These are phyloP conservation scores for Scleropages formosus DNA, from an alignment of 2,797 vertebrate species.

Conservation along the genomic window DNA sequence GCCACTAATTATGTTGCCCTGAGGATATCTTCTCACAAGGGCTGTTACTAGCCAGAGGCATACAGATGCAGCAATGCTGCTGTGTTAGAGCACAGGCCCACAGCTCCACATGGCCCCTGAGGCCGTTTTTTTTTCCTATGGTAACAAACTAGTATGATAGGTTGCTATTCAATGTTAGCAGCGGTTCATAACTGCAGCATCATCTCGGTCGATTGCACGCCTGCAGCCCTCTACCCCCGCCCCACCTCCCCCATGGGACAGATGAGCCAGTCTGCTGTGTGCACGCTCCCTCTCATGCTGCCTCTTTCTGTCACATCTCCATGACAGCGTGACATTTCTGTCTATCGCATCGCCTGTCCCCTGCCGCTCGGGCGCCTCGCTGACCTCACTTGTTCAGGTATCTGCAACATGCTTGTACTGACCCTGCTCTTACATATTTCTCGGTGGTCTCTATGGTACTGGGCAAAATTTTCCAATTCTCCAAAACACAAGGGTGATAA, in stretches of 20 bases:
- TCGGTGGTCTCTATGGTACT: constrained; percentile 30
- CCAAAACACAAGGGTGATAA: constrained; percentile 24
- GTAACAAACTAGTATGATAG: constrained; percentile 23
- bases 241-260: constrained; percentile 11
- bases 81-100: not conserved
- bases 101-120: not conserved
- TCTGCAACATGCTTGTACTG: constrained; percentile 27
- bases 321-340: constrained; percentile 25
- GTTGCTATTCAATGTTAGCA: constrained; percentile 49
- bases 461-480: constrained; percentile 27
- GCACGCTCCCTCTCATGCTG: not conserved
- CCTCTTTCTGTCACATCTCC: constrained; percentile 24
- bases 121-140: constrained; percentile 16
- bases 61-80: not conserved
- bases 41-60: too few relatives aligned
- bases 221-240: not conserved
- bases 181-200: constrained; percentile 47
- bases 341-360: constrained; percentile 19
- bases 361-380: not conserved
- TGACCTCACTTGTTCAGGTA: constrained; percentile 33
- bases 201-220: constrained; percentile 58
- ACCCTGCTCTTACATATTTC: constrained; percentile 34
- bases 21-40: too few relatives aligned
- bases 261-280: constrained; percentile 5
- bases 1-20: too few relatives aligned